Percentiles rank a stretch among this genome's conserved stretches.
phyloP scores from a whole-genome alignment of 2,888 invertebrate genomes.

The Baccha elongata region DNA sequence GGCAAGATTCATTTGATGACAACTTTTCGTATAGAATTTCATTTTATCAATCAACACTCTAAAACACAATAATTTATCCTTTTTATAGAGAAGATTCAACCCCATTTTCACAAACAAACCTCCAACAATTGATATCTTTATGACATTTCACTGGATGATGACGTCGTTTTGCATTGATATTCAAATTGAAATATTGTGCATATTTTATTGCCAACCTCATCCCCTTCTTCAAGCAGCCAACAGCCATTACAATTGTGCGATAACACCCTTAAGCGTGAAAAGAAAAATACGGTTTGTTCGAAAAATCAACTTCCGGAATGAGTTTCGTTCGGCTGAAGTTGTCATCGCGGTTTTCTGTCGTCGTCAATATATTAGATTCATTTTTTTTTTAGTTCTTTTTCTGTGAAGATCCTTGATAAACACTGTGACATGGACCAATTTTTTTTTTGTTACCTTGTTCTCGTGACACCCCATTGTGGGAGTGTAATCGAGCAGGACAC shows the following conservation, averaged over 20 bases:
- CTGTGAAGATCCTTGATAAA: conserved; percentile 58
- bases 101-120: conserved; percentile 42
- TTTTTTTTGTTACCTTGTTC: conserved; percentile 24
- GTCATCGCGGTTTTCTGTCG: conserved; percentile 62
- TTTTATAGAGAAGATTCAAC: conserved; percentile 37
- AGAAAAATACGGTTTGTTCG: conserved; percentile 4
- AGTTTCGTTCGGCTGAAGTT: conserved; percentile 59
- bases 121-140: conserved; percentile 72
- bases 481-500: conserved; percentile 70
- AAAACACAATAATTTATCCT: conserved; percentile 53
- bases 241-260: conserved; percentile 50
- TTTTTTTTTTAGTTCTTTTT: conserved; percentile 22
- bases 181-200: conserved; percentile 73
- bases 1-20: conserved; percentile 50
- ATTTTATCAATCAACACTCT: conserved; percentile 46
- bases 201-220: conserved; percentile 62
- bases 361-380: conserved; percentile 43
- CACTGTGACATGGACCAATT: conserved; percentile 45
- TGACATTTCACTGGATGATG: conserved; percentile 70
- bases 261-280: conserved; percentile 62
- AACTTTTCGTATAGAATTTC: conserved; percentile 40
- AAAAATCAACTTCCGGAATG: conserved; percentile 68
- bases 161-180: conserved; percentile 72
- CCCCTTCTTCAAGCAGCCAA: background rate
- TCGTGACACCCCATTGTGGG: conserved; percentile 55